Conservation (phyloP, 2,797 vertebrate genomes). For the Poecile montanus region DNA sequence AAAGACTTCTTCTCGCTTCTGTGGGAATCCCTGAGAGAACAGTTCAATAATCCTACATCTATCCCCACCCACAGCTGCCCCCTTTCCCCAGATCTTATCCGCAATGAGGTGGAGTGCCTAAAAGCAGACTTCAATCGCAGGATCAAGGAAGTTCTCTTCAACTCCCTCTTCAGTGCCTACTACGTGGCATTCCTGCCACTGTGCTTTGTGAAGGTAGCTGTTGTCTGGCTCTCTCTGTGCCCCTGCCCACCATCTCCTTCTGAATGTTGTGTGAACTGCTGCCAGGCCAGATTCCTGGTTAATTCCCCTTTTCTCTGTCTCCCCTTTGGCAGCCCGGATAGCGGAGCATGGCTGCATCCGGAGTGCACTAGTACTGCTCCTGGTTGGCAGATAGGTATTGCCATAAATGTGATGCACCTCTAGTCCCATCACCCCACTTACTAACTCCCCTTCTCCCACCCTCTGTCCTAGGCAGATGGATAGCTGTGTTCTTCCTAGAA, state of each 20-base stretch:
- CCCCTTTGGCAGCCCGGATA: constrained; percentile 84
- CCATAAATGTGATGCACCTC: constrained; percentile 77
- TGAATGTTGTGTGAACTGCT: constrained; percentile 67
- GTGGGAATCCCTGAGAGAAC: constrained; percentile 92
- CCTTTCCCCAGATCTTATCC: constrained; percentile 93
- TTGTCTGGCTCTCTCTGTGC: not conserved
- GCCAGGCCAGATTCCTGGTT: constrained; percentile 71
- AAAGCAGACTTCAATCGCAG: constrained; percentile 98
- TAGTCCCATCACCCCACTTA: constrained; percentile 65
- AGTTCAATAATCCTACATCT: constrained; percentile 88
- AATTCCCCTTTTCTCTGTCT: constrained; percentile 84
- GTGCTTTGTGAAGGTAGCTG: constrained; percentile 95
- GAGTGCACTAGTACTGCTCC: constrained; percentile 79
- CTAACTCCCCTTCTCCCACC: constrained; percentile 46
- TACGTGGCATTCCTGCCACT: constrained; percentile 97
- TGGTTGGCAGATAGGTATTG: constrained; percentile 81
- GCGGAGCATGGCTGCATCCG: constrained; percentile 79
- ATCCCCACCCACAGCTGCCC: constrained; percentile 95
- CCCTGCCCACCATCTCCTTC: constrained; percentile 27
- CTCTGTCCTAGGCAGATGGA: constrained; percentile 33
- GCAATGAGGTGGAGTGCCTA: constrained; percentile 95
- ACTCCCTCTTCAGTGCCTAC: constrained; percentile 98
- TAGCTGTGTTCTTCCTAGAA: constrained; percentile 30
- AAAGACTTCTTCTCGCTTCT: constrained; percentile 92
- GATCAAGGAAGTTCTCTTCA: constrained; percentile 99